Conservation (phyloP, 2,113 vertebrate genomes). For the Ellobius talpinus region DNA sequence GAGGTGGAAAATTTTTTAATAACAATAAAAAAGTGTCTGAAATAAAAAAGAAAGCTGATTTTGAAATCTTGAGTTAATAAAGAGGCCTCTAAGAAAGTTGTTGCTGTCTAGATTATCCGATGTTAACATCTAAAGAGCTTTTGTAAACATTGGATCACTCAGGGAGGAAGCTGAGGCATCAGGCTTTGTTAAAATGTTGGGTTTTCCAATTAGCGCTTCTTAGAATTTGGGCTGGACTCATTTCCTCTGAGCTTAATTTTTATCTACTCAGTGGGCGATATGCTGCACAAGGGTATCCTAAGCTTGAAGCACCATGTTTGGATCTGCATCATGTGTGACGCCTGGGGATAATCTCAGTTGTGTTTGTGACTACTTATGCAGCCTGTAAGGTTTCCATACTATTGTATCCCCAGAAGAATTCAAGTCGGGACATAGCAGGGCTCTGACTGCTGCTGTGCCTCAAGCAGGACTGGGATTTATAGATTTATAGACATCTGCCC, state of each 20-base stretch:
- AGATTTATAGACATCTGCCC: background rate
- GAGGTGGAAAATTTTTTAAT: no score
- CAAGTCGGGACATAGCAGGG: background rate
- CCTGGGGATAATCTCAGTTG: background rate
- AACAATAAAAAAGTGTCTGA: no score
- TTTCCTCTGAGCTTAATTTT: background rate
- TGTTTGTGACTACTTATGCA: no score
- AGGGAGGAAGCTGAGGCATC: background rate
- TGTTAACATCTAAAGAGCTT: background rate
- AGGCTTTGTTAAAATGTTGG: background rate
- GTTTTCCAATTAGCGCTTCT: background rate
- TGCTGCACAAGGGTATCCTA: background rate
- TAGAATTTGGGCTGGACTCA: background rate
- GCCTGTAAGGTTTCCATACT: background rate
- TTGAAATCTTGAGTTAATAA: constrained; percentile 21
- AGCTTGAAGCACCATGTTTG: background rate
- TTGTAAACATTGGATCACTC: background rate
- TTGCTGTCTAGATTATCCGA: background rate
- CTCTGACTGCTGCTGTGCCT: background rate
- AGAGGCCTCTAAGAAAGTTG: background rate
- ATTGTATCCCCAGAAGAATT: background rate
- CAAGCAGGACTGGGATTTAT: background rate
- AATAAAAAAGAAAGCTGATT: constrained; percentile 43
- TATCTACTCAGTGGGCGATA: background rate
- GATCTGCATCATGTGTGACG: background rate